These are phyloP conservation scores for Perca schrenkii DNA, from an alignment of 2,113 vertebrate species.

Conservation along the genomic window DNA sequence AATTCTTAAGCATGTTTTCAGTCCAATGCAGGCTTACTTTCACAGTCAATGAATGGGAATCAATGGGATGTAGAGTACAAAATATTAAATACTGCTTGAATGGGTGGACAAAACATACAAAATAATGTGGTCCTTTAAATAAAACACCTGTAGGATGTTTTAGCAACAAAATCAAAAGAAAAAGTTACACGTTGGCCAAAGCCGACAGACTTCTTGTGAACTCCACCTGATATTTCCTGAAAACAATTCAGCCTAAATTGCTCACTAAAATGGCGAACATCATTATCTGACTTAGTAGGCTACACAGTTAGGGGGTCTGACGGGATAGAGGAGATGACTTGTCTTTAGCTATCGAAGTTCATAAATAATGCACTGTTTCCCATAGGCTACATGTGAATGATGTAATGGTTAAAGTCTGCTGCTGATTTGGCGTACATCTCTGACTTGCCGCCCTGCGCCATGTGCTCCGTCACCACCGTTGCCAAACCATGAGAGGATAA, in stretches of 20 bases:
- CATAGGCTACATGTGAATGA: conserved; percentile 62
- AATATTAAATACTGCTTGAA: not conserved
- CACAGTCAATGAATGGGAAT: not conserved
- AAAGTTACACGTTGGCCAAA: not conserved
- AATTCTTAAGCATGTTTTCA: not conserved
- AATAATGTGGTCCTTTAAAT: not conserved
- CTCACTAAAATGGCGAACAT: not conserved
- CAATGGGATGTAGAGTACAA: too few relatives aligned
- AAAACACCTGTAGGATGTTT: not conserved
- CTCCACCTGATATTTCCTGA: not conserved
- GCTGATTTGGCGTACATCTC: conserved; percentile 62
- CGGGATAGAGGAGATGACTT: not conserved
- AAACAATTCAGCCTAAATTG: not conserved
- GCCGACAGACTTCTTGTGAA: too few relatives aligned
- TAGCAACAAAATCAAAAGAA: not conserved
- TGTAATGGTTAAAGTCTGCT: conserved; percentile 71
- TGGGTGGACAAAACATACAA: not conserved
- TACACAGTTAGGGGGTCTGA: not conserved
- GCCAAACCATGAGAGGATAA: conserved; percentile 61
- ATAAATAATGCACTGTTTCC: conserved; percentile 66
- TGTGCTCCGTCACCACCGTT: conserved; percentile 66
- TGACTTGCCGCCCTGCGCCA: conserved; percentile 61
- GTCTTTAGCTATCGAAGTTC: not conserved
- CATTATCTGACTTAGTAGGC: not conserved
- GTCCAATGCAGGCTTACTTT: not conserved